Evolutionary conservation across 2,113 vertebrate genomes (phyloP).

Genomic region (Sarotherodon lohbergeri): DNA sequence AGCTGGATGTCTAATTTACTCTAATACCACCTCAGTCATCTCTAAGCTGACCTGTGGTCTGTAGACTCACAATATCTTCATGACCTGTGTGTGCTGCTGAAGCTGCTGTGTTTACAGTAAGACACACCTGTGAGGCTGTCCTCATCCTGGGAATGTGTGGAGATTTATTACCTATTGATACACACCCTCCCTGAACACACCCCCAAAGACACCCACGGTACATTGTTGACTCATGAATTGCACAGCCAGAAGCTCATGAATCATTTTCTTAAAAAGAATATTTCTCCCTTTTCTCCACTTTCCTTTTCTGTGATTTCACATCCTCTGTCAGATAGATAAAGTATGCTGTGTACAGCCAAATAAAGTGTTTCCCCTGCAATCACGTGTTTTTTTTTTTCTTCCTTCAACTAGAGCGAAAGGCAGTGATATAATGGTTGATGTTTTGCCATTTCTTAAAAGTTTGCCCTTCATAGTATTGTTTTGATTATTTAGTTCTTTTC

Average conservation of each 20-base stretch:
- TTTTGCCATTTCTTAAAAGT: slow-evolving; percentile 7
- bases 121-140: slow-evolving; percentile 60
- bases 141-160: slow-evolving; percentile 47
- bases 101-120: slow-evolving; percentile 50
- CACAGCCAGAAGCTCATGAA: slow-evolving; percentile 58
- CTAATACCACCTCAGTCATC: not conserved
- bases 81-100: slow-evolving; percentile 47
- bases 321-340: slow-evolving; percentile 68
- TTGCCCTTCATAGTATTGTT: slow-evolving; percentile 9
- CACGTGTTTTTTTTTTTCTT: slow-evolving; percentile 31
- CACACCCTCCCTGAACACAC: slow-evolving; percentile 51
- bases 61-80: not conserved
- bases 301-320: slow-evolving; percentile 60
- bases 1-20: not conserved
- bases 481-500: not conserved
- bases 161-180: slow-evolving; percentile 75
- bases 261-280: slow-evolving; percentile 65
- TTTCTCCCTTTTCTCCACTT: slow-evolving; percentile 28
- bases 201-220: slow-evolving; percentile 63
- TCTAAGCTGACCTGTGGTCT: slow-evolving; percentile 2
- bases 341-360: slow-evolving; percentile 56
- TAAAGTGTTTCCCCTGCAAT: slow-evolving; percentile 46
- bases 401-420: slow-evolving; percentile 15
- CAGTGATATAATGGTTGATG: slow-evolving; percentile 38
- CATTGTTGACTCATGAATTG: slow-evolving; percentile 75